These are phyloP conservation scores for Paragorgia papillata DNA, from an alignment of 92 coral and sea anemone species.

Conservation along the genomic window DNA sequence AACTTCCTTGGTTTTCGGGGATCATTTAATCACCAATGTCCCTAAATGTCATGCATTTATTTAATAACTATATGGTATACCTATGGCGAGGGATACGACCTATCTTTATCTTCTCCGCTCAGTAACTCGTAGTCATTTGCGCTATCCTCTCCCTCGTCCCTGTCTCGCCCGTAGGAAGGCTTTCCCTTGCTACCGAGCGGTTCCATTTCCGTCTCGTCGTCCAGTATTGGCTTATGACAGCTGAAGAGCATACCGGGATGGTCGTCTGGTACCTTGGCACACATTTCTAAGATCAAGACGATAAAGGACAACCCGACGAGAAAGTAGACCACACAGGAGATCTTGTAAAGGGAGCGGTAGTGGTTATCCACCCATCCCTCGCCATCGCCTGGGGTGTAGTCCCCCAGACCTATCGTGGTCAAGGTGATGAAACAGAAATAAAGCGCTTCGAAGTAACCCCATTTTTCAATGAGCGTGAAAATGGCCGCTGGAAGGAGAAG, in stretches of 20 bases:
- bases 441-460: slow-evolving; percentile 96
- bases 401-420: slow-evolving; percentile 98
- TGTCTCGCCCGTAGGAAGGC: slow-evolving; percentile 6
- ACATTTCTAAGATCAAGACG: slow-evolving; percentile 86
- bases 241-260: slow-evolving; percentile 99
- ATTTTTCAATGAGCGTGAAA: slow-evolving; percentile 76
- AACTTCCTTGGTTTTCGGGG: too few species aligned
- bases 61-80: too few species aligned
- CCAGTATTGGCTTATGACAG: slow-evolving; percentile 90
- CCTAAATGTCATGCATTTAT: neutral
- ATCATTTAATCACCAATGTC: too few species aligned
- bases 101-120: neutral
- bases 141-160: slow-evolving; percentile 9
- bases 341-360: slow-evolving; percentile 80
- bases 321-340: slow-evolving; percentile 86
- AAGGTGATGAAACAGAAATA: slow-evolving; percentile 95
- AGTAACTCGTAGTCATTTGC: neutral
- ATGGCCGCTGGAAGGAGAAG: slow-evolving; percentile 85
- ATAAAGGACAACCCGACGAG: slow-evolving; percentile 87
- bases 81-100: neutral
- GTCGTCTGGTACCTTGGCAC: slow-evolving; percentile 99
- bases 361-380: slow-evolving; percentile 73
- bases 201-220: slow-evolving; percentile 59
- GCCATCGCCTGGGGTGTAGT: slow-evolving; percentile 94
- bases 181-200: slow-evolving; percentile 14